Evolutionary conservation across 2,113 vertebrate genomes (phyloP).

Genomic region (Elgaria multicarinata): DNA sequence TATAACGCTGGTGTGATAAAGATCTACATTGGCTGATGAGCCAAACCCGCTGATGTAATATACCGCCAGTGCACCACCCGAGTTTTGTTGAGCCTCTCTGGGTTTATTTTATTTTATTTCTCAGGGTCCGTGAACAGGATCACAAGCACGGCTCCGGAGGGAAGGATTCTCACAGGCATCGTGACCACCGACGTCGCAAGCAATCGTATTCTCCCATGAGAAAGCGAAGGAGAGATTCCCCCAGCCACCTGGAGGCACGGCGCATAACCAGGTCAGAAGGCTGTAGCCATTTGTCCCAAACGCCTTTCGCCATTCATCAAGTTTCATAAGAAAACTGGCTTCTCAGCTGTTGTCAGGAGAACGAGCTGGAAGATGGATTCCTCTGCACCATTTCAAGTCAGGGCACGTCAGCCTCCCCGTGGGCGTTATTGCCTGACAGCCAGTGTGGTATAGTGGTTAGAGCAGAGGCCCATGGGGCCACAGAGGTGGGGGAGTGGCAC

Average conservation of each 20-base stretch:
- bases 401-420: no score
- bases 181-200: constrained; percentile 75
- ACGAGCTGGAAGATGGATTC: neutral
- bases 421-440: no score
- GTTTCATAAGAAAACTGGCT: neutral
- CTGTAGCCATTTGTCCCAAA: accelerated
- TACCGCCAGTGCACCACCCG: no score
- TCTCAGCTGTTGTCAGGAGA: neutral
- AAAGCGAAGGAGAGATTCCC: constrained; percentile 95
- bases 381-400: neutral
- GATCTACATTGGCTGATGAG: no score
- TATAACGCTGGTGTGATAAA: no score
- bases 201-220: constrained; percentile 91
- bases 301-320: neutral
- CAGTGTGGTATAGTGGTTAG: no score
- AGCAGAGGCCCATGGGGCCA: no score
- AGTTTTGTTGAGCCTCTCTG: neutral
- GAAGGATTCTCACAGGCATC: constrained; percentile 78
- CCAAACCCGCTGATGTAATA: no score
- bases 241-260: constrained; percentile 95
- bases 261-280: constrained; percentile 91
- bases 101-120: neutral
- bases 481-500: no score
- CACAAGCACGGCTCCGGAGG: constrained; percentile 78
- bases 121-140: constrained; percentile 78